phyloP scores from a whole-genome alignment of 2,888 invertebrate genomes.

The Pristionchus mayeri region DNA sequence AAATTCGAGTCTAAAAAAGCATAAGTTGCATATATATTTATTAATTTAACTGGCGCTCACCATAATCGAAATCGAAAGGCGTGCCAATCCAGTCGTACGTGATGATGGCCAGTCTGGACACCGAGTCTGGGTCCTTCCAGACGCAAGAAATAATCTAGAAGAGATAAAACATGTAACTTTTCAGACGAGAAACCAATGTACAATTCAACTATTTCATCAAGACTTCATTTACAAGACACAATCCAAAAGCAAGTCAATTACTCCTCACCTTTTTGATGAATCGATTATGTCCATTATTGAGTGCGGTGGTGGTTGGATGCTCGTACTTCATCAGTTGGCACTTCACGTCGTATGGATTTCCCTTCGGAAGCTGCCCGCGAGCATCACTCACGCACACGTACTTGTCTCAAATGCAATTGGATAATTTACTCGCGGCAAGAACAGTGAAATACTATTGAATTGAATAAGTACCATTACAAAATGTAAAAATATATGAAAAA shows the following conservation, averaged over 20 bases:
- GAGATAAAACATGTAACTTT: not conserved
- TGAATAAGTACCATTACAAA: not conserved
- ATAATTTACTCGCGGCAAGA: not conserved
- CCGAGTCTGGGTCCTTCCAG: not conserved
- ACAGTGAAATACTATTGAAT: not conserved
- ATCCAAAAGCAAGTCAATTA: not conserved
- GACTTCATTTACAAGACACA: too few relatives aligned
- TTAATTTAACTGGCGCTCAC: too few relatives aligned
- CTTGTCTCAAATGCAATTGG: not conserved
- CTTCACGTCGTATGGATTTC: conserved; percentile 42
- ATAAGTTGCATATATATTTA: too few relatives aligned
- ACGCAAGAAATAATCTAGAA: conserved; percentile 58
- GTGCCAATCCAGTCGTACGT: conserved; percentile 61
- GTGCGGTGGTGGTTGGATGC: conserved; percentile 47
- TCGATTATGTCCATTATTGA: conserved; percentile 43
- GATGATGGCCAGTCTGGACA: conserved; percentile 51
- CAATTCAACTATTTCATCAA: too few relatives aligned
- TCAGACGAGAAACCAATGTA: too few relatives aligned
- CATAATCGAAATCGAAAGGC: conserved; percentile 44
- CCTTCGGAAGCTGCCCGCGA: not conserved
- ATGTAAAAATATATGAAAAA: not conserved
- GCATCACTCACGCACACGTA: conserved; percentile 37
- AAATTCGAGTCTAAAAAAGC: too few relatives aligned
- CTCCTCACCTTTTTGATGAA: conserved; percentile 53
- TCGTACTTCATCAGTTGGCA: conserved; percentile 53